Percentiles rank a stretch among this genome's conserved stretches.
Conservation (phyloP, 1,140 invertebrate genomes). For the Pentalonia nigronervosa region DNA sequence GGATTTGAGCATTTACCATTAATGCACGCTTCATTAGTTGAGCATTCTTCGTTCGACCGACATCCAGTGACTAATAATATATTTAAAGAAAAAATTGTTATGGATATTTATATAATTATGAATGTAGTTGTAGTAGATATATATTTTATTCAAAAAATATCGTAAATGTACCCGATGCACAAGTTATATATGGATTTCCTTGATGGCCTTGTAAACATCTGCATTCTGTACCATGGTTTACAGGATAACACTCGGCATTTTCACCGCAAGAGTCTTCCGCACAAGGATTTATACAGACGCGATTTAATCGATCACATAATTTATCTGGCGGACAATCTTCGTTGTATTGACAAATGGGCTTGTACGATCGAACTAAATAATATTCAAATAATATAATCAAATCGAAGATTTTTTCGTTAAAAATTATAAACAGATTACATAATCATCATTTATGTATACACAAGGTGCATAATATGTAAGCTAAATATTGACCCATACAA, state of each 20-base stretch:
- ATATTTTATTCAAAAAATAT: not conserved
- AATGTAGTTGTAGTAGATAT: not conserved
- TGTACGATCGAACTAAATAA: slow-evolving; percentile 65
- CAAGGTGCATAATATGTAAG: not conserved
- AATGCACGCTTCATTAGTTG: slow-evolving; percentile 75
- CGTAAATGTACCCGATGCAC: slow-evolving; percentile 68
- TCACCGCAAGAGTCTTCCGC: slow-evolving; percentile 81
- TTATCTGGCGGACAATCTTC: slow-evolving; percentile 85
- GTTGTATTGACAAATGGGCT: slow-evolving; percentile 85
- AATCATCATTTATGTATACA: not conserved
- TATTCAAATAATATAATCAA: not conserved
- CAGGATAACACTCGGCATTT: slow-evolving; percentile 81
- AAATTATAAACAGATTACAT: not conserved
- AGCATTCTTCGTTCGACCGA: slow-evolving; percentile 73
- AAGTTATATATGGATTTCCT: slow-evolving; percentile 82
- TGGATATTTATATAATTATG: not conserved
- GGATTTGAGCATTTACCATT: slow-evolving; percentile 78
- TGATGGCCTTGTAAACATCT: slow-evolving; percentile 77
- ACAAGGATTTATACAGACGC: slow-evolving; percentile 85
- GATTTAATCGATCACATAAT: slow-evolving; percentile 81
- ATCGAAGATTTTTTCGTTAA: not conserved
- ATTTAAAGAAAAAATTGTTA: slow-evolving; percentile 58
- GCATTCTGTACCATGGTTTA: slow-evolving; percentile 80
- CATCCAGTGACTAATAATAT: slow-evolving; percentile 71
- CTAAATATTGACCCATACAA: not conserved